Base-by-base conservation (phyloP, 2,797 vertebrate species). In the Mionectes olivaceus region DNA sequence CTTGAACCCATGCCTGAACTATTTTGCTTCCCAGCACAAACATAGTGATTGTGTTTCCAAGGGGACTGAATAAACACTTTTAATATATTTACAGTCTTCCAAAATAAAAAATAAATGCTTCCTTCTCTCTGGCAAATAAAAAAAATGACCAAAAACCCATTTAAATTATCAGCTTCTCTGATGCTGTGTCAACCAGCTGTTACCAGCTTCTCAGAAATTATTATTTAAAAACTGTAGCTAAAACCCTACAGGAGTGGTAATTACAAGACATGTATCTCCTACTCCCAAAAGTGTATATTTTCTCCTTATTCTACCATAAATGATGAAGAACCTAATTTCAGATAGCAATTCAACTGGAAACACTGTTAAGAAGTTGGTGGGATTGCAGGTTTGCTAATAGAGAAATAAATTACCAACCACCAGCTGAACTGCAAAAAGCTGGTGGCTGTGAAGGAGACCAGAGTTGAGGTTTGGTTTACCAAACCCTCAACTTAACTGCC, bases 1-100 rank as follows among this genome's bases (percentile, higher is more conserved):
- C 83, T 92, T 94, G 65, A 94, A 81, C n/a, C 13, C 24, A 12
- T 81, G 92, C 50, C 90, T 93, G 69, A 83, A 61, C 11, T 65
- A 27, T 78, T 93, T 71, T 65, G 22, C 30, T 88, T 93, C 39
- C n/a, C 46, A 86, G 55, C 9, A 90, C n/a, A 90, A 91, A 68
- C 4, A 39, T 12, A 47, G 16, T 2, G 12, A 80, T 32, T 67
- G 13, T 52, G 19, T 91, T 95, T 90, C 69, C 80, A 84, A 80
- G 24, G 82, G 30, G 16, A 70, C 33, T 49, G 32, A 84, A 25
- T 24, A 91, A 86, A 87, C 61, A 67, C 7, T 76, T 92, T 44
- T 73, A 3, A 67, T 79, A 60, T 25, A 63, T 67, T 69, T 13
- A 5, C 4, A 47, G n/a, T 60, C 7, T 74, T 28, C 8, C 14